Evolutionary conservation across 2,797 vertebrate genomes (phyloP).

Genomic region (Tragelaphus eurycerus): DNA sequence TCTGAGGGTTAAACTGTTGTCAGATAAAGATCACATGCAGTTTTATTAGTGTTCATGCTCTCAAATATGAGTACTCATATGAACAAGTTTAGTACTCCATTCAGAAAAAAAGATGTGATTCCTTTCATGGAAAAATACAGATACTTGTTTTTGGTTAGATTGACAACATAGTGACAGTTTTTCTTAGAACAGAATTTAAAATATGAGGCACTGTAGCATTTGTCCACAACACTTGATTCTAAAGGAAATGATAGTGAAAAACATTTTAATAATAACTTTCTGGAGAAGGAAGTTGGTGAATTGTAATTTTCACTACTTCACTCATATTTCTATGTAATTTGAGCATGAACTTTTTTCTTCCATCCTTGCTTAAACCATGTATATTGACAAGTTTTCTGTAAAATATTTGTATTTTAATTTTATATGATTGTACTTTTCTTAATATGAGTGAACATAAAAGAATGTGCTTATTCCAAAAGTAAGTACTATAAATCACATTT

Average conservation of each 20-base stretch:
- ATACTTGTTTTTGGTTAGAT: neutral
- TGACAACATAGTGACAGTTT: neutral
- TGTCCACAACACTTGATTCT: neutral
- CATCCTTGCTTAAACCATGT: neutral
- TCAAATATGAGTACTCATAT: neutral
- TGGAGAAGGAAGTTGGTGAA: neutral
- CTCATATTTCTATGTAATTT: neutral
- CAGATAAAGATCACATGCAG: neutral
- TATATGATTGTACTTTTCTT: neutral
- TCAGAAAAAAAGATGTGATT: neutral
- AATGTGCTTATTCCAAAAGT: neutral
- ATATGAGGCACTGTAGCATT: neutral
- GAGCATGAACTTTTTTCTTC: neutral
- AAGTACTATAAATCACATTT: neutral
- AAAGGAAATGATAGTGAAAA: neutral
- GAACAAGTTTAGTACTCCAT: neutral
- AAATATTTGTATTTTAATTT: neutral
- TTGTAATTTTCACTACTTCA: neutral
- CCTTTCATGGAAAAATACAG: neutral
- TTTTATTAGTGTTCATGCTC: neutral
- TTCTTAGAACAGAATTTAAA: constrained; percentile 18
- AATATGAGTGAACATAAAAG: neutral
- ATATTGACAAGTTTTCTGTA: neutral
- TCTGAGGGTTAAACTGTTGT: neutral
- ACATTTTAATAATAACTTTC: neutral